These are phyloP conservation scores for Microcebus griseorufus DNA, from an alignment of 2,113 vertebrate species.

Conservation along the genomic window DNA sequence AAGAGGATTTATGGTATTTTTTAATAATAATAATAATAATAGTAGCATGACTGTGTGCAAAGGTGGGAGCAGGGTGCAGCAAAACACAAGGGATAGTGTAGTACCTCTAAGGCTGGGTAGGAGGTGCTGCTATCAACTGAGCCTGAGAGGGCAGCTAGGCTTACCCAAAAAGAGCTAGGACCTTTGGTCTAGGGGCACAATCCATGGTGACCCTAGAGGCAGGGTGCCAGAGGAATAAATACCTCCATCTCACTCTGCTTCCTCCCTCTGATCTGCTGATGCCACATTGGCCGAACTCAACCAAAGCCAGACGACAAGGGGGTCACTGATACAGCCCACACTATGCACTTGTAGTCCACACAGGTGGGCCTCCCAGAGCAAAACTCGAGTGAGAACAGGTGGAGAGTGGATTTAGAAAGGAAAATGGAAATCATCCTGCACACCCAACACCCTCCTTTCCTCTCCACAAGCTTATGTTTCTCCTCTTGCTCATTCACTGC, in stretches of 20 bases:
- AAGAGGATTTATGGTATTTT: too few species aligned
- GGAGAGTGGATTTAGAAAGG: neutral
- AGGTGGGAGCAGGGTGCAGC: neutral
- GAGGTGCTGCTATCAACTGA: neutral
- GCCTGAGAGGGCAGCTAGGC: neutral
- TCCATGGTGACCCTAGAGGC: neutral
- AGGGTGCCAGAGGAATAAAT: neutral
- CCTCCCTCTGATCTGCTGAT: neutral
- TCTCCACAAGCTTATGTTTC: neutral
- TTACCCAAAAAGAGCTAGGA: neutral
- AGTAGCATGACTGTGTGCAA: neutral
- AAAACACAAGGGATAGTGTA: neutral
- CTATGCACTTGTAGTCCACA: neutral
- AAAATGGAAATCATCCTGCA: neutral
- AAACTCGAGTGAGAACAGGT: neutral
- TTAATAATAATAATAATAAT: neutral
- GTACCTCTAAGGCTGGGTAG: neutral
- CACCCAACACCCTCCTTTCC: neutral
- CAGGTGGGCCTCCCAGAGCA: neutral
- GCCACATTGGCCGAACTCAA: neutral
- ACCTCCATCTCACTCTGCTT: neutral
- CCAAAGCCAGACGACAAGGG: neutral
- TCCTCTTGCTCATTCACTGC: neutral
- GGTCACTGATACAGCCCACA: neutral
- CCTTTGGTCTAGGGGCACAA: neutral